Evolutionary conservation across 1,140 invertebrate genomes (phyloP).

Genomic region (Achroia grisella): DNA sequence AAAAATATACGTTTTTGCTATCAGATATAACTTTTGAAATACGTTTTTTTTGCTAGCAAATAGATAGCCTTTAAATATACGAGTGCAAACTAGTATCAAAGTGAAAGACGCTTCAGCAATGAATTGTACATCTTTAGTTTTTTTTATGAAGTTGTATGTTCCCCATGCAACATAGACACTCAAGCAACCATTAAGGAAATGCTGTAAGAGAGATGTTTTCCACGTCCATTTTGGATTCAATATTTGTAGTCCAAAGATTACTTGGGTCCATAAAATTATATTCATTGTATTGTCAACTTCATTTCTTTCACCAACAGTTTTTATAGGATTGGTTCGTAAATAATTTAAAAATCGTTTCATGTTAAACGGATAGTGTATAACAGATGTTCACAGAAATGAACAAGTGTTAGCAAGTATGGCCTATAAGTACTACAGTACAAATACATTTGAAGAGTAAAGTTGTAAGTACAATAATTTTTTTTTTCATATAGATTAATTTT

Average conservation of each 20-base stretch:
- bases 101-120: conserved; percentile 45
- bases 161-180: conserved; percentile 45
- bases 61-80: conserved; percentile 34
- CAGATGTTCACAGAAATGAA: too few relatives aligned
- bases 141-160: conserved; percentile 30
- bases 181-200: conserved; percentile 27
- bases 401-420: too few relatives aligned
- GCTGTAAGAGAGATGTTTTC: conserved; percentile 27
- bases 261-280: conserved; percentile 30
- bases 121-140: conserved; percentile 22
- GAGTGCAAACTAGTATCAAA: conserved; percentile 30
- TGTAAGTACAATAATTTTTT: too few relatives aligned
- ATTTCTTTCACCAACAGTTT: conserved; percentile 32
- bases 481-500: too few relatives aligned
- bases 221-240: conserved; percentile 48
- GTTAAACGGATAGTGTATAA: too few relatives aligned
- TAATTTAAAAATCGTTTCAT: conserved; percentile 21
- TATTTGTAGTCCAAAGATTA: conserved; percentile 42
- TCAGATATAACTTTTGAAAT: conserved; percentile 33
- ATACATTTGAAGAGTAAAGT: too few relatives aligned
- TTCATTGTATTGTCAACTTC: conserved; percentile 37
- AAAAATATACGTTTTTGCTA: conserved; percentile 31
- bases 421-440: too few relatives aligned
- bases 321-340: conserved; percentile 24
- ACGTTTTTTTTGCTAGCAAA: conserved; percentile 29